phyloP scores from a whole-genome alignment of 1,140 invertebrate genomes.

The Frieseomelitta varia region DNA sequence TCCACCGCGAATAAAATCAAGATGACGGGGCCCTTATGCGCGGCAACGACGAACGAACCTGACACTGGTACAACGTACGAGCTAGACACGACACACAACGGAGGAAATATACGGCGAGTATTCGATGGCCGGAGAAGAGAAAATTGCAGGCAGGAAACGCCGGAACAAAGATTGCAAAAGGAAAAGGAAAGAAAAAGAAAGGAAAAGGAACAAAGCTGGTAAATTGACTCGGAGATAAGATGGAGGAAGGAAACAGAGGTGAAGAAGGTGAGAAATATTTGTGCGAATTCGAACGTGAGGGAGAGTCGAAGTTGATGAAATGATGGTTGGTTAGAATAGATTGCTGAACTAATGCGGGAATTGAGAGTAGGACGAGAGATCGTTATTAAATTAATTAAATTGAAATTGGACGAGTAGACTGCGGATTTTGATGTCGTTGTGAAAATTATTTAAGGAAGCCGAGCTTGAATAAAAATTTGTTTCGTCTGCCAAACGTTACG shows the following conservation, averaged over 20 bases:
- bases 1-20: slow-evolving; percentile 30
- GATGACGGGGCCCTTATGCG: slow-evolving; percentile 41
- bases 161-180: slow-evolving; percentile 27
- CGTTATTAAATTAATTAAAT: too few species aligned
- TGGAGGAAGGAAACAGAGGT: not conserved
- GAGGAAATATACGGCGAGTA: not conserved
- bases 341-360: not conserved
- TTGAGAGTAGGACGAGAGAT: too few species aligned
- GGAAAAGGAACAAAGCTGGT: not conserved
- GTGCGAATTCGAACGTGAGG: not conserved
- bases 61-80: not conserved
- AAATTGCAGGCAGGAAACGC: not conserved
- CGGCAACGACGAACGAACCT: slow-evolving; percentile 24
- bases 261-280: not conserved
- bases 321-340: not conserved
- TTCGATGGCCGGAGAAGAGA: not conserved
- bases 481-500: too few species aligned
- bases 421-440: too few species aligned
- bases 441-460: too few species aligned
- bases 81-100: not conserved
- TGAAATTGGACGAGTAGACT: too few species aligned
- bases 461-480: too few species aligned
- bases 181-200: not conserved
- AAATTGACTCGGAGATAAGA: slow-evolving; percentile 44
- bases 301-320: not conserved